Evolutionary conservation across 2,888 invertebrate species (phyloP).

Genomic region (Coremacera marginata): DNA sequence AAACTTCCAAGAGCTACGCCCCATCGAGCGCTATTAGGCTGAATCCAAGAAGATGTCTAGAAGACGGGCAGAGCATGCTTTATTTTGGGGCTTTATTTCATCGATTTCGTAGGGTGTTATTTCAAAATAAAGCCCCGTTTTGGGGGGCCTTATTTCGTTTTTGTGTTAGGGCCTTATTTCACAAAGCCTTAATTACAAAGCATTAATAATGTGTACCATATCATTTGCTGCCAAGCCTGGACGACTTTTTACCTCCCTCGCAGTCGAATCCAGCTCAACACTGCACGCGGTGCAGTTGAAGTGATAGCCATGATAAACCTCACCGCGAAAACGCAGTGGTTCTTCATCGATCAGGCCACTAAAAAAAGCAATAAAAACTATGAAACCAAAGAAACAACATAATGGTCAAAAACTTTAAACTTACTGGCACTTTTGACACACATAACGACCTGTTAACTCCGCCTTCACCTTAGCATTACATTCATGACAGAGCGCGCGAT

Average conservation of each 20-base stretch:
- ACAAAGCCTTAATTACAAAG: too few relatives aligned
- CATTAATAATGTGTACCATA: constrained; percentile 72
- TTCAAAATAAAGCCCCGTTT: too few relatives aligned
- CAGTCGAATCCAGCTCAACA: constrained; percentile 93
- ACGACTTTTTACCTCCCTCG: constrained; percentile 93
- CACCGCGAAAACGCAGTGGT: constrained; percentile 91
- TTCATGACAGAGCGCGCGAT: constrained; percentile 89
- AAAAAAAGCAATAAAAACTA: constrained; percentile 16
- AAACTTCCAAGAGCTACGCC: too few relatives aligned
- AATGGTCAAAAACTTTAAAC: constrained; percentile 64
- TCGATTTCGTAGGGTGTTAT: too few relatives aligned
- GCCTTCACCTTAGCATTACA: constrained; percentile 98
- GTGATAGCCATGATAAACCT: constrained; percentile 99
- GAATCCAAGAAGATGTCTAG: too few relatives aligned
- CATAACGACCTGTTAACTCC: constrained; percentile 93
- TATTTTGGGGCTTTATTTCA: too few relatives aligned
- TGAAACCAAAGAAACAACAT: constrained; percentile 6
- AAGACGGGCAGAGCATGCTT: too few relatives aligned
- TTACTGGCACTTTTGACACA: constrained; percentile 99
- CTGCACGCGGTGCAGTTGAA: constrained; percentile 96
- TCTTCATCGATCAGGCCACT: constrained; percentile 93
- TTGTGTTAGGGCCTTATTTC: too few relatives aligned
- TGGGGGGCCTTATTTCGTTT: too few relatives aligned
- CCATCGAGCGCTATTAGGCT: too few relatives aligned
- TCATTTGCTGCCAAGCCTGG: constrained; percentile 92